A percentile compares a stretch with the other conserved stretches of the same genome.
phyloP scores from a whole-genome alignment of 64 coral and sea anemone species.

The Actinia tenebrosa region DNA sequence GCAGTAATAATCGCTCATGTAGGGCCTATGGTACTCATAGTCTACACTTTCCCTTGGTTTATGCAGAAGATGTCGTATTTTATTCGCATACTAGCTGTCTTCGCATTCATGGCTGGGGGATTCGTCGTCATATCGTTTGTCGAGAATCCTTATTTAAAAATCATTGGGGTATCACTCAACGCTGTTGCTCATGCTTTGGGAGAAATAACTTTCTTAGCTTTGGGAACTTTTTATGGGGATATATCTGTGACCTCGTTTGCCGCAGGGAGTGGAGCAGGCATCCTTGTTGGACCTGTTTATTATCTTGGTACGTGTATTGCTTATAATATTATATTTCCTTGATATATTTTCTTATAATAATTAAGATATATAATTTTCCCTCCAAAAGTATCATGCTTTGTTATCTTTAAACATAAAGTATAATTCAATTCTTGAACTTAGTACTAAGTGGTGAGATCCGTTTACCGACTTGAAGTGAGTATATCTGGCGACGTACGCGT shows the following conservation, averaged over 20 bases:
- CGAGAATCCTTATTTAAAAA: conserved; percentile 52
- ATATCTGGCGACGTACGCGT: too few relatives aligned
- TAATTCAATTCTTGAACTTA: background rate
- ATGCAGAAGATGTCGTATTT: conserved; percentile 82
- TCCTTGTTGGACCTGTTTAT: conserved; percentile 65
- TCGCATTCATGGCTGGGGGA: conserved; percentile 54
- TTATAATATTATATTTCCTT: too few relatives aligned
- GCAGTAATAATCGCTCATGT: conserved; percentile 63
- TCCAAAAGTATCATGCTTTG: background rate
- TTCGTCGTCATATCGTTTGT: conserved; percentile 52
- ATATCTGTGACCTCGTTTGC: conserved; percentile 60
- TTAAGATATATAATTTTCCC: background rate
- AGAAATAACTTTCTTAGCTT: conserved; percentile 59
- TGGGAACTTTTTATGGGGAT: conserved; percentile 78
- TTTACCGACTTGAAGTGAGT: too few relatives aligned
- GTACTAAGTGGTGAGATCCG: background rate
- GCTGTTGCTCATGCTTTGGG: conserved; percentile 72
- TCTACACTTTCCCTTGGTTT: conserved; percentile 61
- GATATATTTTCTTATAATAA: background rate
- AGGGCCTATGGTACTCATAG: conserved; percentile 68
- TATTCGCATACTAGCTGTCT: conserved; percentile 48
- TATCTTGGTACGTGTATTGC: conserved; percentile 51
- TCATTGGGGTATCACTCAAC: conserved; percentile 53
- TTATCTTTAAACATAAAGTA: background rate
- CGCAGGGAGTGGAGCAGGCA: conserved; percentile 72